phyloP scores from a whole-genome alignment of 2,888 invertebrate genomes.

The Stenodema calcarata region DNA sequence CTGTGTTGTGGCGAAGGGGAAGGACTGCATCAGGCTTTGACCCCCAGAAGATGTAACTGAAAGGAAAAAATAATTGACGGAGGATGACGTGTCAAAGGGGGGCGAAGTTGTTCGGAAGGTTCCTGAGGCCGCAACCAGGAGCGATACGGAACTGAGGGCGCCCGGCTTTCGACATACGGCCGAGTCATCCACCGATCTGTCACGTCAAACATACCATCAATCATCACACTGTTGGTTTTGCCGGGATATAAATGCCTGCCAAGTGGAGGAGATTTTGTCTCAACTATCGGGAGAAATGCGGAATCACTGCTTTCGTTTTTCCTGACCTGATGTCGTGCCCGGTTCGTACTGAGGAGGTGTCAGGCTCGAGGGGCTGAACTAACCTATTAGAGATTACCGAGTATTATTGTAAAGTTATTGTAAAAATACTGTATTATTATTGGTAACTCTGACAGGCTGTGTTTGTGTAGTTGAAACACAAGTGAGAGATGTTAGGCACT shows the following conservation, averaged over 20 bases:
- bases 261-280: slow-evolving; percentile 3
- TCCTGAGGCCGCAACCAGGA: background rate
- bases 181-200: slow-evolving; percentile 45
- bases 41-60: slow-evolving; percentile 38
- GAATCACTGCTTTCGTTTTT: background rate
- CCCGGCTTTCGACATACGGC: slow-evolving; percentile 32
- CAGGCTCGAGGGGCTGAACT: too few species aligned
- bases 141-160: background rate
- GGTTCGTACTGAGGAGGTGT: too few species aligned
- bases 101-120: background rate
- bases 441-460: too few species aligned
- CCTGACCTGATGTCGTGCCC: too few species aligned
- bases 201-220: slow-evolving; percentile 44
- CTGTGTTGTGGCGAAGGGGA: background rate
- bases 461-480: too few species aligned
- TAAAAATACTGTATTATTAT: too few species aligned
- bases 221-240: slow-evolving; percentile 39
- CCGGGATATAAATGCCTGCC: background rate
- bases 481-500: too few species aligned
- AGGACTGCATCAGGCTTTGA: background rate
- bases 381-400: too few species aligned
- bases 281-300: background rate
- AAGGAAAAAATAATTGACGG: slow-evolving; percentile 45
- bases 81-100: slow-evolving; percentile 44
- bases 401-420: too few species aligned